Base-by-base conservation (phyloP, 2,888 invertebrate species). In the Sialis lutaria region DNA sequence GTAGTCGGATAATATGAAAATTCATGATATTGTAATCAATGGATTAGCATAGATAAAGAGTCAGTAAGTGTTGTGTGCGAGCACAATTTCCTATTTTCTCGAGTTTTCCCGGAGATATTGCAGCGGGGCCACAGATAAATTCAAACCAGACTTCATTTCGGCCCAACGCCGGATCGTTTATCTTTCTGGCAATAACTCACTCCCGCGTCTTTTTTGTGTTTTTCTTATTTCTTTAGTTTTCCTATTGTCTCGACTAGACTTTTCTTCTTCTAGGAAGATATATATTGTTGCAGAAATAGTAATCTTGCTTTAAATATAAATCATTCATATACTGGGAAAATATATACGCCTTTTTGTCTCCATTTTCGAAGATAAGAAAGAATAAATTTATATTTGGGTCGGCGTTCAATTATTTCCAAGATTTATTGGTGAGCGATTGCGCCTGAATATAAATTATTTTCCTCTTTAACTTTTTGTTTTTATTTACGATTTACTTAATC, bases 121-220 rank as follows among this genome's bases (percentile, higher is more conserved):
- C 64, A 63, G 60, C 61, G 60, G 61, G 60, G 60, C 57, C 58
- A 56, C 55, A 59, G 60, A 64, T 65, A 65, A 65, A 65, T 65
- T 64, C 74, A 66, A 65, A 65, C 72, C 64, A 66, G 75, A 76
- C 76, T 77, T 77, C 77, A 77, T 77, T 77, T 77, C 75, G 76
- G 74, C 72, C 72, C 69, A 70, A 74, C 74, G 74, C 72, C 72
- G 71, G 70, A 74, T 73, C 76, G 75, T 76, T 76, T 76, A 76
- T 76, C 75, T 77, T 76, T 69, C 73, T 71, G 68, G 71, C 72
- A 75, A 76, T 76, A 75, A 76, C 69, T 76, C 75, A 65, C 64
- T 55, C 56, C 42, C 59, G 60, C 62, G 64, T 64, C 65, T 60
- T 62, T 63, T 58, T 61, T 62, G 57, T 61, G 45, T 42, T 43